A percentile compares a stretch with the other conserved stretches of the same genome.
phyloP scores from a whole-genome alignment of 2,888 invertebrate species.

The Hyposoter dolosus region DNA sequence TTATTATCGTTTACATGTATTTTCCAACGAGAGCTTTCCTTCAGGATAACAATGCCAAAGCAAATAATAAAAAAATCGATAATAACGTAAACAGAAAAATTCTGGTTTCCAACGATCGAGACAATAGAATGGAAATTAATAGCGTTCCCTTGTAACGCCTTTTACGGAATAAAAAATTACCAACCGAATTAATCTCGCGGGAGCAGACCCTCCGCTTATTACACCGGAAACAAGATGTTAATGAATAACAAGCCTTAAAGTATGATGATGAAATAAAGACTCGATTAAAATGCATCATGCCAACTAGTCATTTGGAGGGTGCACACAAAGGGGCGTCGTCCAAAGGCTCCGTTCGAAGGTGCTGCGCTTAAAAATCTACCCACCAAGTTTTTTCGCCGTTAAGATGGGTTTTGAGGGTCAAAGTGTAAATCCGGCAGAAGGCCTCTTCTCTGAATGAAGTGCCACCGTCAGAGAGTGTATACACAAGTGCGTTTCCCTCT shows the following conservation, averaged over 20 bases:
- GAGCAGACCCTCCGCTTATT: neutral
- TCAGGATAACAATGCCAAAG: neutral
- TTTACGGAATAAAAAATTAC: neutral
- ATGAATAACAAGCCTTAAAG: conserved; percentile 7
- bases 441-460: conserved; percentile 61
- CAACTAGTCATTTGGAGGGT: conserved; percentile 24
- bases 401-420: conserved; percentile 25
- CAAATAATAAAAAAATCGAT: conserved; percentile 8
- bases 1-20: neutral
- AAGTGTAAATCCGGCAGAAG: conserved; percentile 61
- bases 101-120: neutral
- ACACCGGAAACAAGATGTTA: conserved; percentile 9
- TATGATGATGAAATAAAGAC: conserved; percentile 40
- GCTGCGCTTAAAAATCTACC: conserved; percentile 33
- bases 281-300: conserved; percentile 54
- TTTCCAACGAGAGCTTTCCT: neutral
- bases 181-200: neutral
- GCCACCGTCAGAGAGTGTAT: conserved; percentile 36
- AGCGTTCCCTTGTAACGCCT: neutral
- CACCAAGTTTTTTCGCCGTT: neutral
- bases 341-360: conserved; percentile 44
- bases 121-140: neutral
- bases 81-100: neutral
- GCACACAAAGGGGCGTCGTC: conserved; percentile 31
- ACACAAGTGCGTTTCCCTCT: conserved; percentile 45